These are phyloP conservation scores for Gavia stellata DNA, from an alignment of 2,113 vertebrate species.

Conservation along the genomic window DNA sequence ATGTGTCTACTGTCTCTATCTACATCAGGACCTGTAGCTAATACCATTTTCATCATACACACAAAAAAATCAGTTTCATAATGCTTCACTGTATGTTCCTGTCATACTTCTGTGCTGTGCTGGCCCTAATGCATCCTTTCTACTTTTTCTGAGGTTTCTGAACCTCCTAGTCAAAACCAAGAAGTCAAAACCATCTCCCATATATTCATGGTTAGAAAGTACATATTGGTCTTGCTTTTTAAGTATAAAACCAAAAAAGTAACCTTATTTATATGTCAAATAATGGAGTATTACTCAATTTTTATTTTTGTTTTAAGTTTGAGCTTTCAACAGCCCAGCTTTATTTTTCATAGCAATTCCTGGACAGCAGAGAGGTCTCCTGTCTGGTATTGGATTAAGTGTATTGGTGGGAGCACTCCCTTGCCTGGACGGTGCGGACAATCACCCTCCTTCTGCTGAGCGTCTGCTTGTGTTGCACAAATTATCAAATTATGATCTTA, in stretches of 20 bases:
- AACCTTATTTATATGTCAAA: background rate
- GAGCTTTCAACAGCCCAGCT: background rate
- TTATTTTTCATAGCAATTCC: background rate
- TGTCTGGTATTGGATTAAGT: background rate
- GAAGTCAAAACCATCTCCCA: background rate
- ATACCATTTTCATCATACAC: background rate
- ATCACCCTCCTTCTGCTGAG: background rate
- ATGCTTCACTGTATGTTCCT: background rate
- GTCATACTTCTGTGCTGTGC: background rate
- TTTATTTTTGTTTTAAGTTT: background rate
- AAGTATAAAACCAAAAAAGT: background rate
- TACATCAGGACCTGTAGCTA: background rate
- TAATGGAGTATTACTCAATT: background rate
- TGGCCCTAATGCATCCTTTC: background rate
- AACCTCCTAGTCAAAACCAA: background rate
- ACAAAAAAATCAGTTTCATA: background rate
- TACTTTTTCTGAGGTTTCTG: background rate
- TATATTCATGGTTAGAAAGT: background rate
- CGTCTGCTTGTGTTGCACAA: conserved; percentile 32
- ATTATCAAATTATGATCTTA: too few species aligned
- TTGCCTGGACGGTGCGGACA: background rate
- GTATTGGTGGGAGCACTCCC: background rate
- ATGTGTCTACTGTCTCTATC: background rate
- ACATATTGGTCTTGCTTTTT: background rate
- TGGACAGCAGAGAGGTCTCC: background rate